These are phyloP conservation scores for Trachelus stipa DNA, from an alignment of 2,888 invertebrate genomes.

Conservation along the genomic window DNA sequence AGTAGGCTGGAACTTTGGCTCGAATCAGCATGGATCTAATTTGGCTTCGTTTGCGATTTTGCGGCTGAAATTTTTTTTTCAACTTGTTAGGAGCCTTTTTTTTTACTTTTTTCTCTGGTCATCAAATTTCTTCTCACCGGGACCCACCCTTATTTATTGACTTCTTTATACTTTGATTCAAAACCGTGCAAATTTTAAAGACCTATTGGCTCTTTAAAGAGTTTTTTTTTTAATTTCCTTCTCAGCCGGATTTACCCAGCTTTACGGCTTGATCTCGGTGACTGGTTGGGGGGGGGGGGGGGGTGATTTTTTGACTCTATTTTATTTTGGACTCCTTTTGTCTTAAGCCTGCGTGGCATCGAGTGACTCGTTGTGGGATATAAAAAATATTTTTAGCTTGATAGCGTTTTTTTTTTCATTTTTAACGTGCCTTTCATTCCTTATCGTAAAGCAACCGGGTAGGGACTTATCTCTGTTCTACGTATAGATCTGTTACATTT, in stretches of 20 bases:
- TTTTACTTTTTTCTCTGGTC: background rate
- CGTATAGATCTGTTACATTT: background rate
- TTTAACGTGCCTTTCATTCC: background rate
- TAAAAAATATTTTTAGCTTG: background rate
- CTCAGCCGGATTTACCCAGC: background rate
- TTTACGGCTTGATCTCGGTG: background rate
- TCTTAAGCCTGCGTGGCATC: background rate
- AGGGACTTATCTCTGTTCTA: background rate
- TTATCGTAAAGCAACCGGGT: background rate
- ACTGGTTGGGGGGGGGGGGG: accelerated
- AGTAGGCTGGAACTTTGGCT: background rate
- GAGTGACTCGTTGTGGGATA: background rate
- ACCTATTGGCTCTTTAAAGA: background rate
- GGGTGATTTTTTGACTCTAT: background rate
- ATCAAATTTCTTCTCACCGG: background rate
- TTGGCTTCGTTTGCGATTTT: background rate
- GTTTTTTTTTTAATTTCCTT: too few relatives aligned
- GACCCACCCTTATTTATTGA: background rate
- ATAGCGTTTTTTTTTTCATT: background rate
- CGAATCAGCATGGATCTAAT: background rate
- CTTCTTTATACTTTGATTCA: background rate
- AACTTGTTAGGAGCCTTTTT: background rate
- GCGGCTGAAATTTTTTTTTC: background rate
- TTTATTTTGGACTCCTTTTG: background rate
- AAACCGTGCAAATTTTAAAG: background rate